Evolutionary conservation across 1,140 invertebrate species (phyloP).

Genomic region (Pseudobourletiella spinata): DNA sequence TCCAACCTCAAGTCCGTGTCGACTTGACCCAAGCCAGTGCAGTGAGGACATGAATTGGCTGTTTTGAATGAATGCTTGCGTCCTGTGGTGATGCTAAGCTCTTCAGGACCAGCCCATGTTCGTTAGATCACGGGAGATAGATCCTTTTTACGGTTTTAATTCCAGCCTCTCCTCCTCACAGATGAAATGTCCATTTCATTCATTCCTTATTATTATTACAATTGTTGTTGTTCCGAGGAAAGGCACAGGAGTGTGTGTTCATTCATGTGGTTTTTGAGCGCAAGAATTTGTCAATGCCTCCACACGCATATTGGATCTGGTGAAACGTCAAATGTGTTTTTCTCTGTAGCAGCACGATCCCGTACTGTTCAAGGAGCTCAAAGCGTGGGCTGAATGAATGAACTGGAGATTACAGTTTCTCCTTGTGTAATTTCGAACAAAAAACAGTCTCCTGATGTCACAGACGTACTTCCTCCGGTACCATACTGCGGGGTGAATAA

Average conservation of each 20-base stretch:
- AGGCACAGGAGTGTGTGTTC: neutral
- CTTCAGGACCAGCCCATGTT: neutral
- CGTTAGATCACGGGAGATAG: neutral
- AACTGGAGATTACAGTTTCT: constrained; percentile 5
- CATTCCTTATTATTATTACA: constrained; percentile 4
- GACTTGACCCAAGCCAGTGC: no score
- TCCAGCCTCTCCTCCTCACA: constrained; percentile 6
- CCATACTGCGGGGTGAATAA: neutral
- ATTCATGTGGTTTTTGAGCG: neutral
- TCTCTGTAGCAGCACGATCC: no score
- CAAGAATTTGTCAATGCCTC: constrained; percentile 5
- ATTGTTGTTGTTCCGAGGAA: no score
- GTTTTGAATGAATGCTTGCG: no score
- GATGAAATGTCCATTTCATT: constrained; percentile 7
- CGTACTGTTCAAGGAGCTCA: neutral
- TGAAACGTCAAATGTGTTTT: neutral
- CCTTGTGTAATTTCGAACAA: constrained; percentile 12
- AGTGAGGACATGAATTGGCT: no score
- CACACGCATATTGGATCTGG: neutral
- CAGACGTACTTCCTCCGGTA: no score
- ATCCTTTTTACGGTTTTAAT: constrained; percentile 7
- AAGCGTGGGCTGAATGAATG: constrained; percentile 10
- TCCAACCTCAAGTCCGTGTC: no score
- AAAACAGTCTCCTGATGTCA: neutral
- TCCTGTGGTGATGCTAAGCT: neutral